Evolutionary conservation across 1,140 invertebrate genomes (phyloP), one percentile per base, ranked within the genome.

Genomic region (Ostrea denselamellosa): DNA sequence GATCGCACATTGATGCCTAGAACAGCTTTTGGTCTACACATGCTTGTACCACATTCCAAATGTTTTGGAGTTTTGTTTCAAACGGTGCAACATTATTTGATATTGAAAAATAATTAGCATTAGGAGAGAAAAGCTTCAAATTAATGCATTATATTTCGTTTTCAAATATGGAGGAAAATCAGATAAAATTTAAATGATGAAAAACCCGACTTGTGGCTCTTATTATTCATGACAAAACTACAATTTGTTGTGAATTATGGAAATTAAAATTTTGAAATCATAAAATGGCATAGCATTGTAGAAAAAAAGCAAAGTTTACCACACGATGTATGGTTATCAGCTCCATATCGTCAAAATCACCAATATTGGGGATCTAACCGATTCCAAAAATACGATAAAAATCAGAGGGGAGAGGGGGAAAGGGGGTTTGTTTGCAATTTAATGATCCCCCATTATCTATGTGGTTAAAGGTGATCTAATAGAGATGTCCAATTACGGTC

Each of bases 401-500:
- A 28, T 34, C 25, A 9, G 22, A 25, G 68, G 25, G 68, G 68
- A 77, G 28, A 77, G 25, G 25, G 68, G 28, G 28, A 77, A 77
- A 34, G 68, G 68, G 68, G 25, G 28, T 77, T 77, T 77, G 68
- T 77, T 77, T 77, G 68, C 28, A 77, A 77, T 77, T 77, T 77
- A 77, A 77, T 77, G 68, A 77, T 77, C 68, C 68, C 3, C 68
- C 28, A 77, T 77, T 77, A 77, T 77, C 68, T 77, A 77, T 77
- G 68, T 77, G 68, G 68, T 77, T 77, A 77, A 77, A 77, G 68
- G 68, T 77, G 68, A 77, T 77, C 68, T 34, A 34, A 77, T 77
- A 77, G 68, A 77, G 68, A 77, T 77, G 68, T 77, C 68, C 68
- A 77, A 77, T 77, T 77, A 77, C 28, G 68, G 68, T 77, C 68